These are phyloP conservation scores for Vicugna pacos DNA, from an alignment of 2,113 vertebrate species.

Conservation along the genomic window DNA sequence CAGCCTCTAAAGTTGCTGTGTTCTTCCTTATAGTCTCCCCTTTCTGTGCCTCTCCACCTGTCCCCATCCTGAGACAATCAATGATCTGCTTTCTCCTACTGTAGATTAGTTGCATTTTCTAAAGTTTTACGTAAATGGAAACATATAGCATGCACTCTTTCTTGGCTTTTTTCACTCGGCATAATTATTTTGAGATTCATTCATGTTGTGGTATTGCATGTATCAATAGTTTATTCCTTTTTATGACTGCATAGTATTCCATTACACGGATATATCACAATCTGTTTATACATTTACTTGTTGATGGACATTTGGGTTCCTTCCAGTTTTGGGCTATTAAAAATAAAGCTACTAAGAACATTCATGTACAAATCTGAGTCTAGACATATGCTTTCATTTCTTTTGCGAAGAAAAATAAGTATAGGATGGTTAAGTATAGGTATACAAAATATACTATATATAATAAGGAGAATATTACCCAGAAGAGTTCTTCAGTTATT, in stretches of 20 bases:
- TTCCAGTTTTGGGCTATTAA: background rate
- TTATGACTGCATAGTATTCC: background rate
- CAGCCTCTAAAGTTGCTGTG: background rate
- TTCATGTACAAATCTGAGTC: background rate
- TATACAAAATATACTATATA: background rate
- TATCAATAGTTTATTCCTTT: background rate
- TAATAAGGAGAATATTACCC: background rate
- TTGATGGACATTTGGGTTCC: background rate
- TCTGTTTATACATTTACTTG: background rate
- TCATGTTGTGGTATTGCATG: background rate
- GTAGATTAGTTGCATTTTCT: background rate
- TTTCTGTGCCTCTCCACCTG: background rate
- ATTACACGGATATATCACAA: background rate
- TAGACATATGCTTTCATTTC: background rate
- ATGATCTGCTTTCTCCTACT: constrained; percentile 30
- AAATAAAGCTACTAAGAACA: constrained; percentile 4
- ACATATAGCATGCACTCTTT: background rate
- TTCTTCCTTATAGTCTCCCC: background rate
- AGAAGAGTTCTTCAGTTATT: background rate
- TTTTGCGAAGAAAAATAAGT: background rate
- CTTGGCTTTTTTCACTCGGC: background rate
- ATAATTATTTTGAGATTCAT: constrained; percentile 45
- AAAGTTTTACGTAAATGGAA: background rate
- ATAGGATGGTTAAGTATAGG: background rate
- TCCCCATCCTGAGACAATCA: background rate